Evolutionary conservation across 2,888 invertebrate genomes (phyloP), one percentile per base, ranked within the genome.

Genomic region (Drosophila emarginata): DNA sequence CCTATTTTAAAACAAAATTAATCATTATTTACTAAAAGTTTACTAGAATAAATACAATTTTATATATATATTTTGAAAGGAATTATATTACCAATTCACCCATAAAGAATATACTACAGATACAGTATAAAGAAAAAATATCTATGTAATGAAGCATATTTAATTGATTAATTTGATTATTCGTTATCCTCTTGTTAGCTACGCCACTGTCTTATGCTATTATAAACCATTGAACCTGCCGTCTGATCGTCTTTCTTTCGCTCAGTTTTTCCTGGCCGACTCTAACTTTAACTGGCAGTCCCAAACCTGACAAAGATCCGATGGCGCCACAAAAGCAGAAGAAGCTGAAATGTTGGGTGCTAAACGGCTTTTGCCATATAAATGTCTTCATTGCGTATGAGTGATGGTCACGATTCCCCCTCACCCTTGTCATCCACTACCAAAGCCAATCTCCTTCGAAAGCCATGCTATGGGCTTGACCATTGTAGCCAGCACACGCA

Each of bases 381-480:
- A 86, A 84, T 88, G 88, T 84, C 84, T 84, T 84, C 88, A 84
- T 84, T 84, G 83, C 83, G 86, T 87, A 89, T 83, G 82, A 83
- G 88, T 88, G 89, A 83, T 57, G 62, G 76, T 62, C 76, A 69
- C 74, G 59, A 39, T 9, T 32, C 9, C 23, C 9, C n/a, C 28
- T 65, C 32, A 28, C 21, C 54, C 21, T 32, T 32, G 23, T 32
- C 21, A 12, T 21, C 50, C 14, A 14, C 32, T n/a, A 6, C 1
- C 45, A 45, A 45, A 15, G 9, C 15, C 15, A 18, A 11, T 21
- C 21, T 45, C 45, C 21, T 45, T 21, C 14, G 11, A 21, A 21
- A 21, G 21, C 45, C 45, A 45, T 2, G 21, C 45, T 11, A 18
- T 45, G 45, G 21, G 45, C 45, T n/a, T 58, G 37, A 57, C 68